Evolutionary conservation across 2,797 vertebrate species (phyloP).

Genomic region (Sphenodon punctatus): DNA sequence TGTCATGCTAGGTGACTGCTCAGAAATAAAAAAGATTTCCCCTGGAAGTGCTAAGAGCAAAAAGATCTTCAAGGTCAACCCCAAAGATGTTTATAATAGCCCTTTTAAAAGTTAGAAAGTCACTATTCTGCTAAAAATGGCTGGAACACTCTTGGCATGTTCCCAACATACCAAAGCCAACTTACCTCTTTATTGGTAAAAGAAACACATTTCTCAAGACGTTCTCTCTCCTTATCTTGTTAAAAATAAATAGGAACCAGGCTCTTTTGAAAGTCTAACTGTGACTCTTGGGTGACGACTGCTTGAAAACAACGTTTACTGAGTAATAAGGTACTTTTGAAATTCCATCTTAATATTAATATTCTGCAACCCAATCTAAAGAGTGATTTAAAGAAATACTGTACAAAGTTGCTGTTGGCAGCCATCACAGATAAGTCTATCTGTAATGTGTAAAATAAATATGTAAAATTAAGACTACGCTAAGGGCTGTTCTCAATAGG

Average conservation of each 20-base stretch:
- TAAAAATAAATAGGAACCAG: not conserved
- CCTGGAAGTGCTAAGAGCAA: constrained; percentile 7
- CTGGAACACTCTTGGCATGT: not conserved
- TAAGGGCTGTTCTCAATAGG: no score
- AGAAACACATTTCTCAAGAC: not conserved
- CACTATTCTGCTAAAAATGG: not conserved
- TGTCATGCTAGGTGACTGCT: constrained; percentile 33
- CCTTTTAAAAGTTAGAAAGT: not conserved
- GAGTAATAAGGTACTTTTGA: no score
- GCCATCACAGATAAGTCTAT: no score
- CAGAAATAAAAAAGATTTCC: constrained; percentile 21
- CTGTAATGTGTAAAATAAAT: no score
- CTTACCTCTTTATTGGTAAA: not conserved
- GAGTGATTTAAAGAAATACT: not conserved
- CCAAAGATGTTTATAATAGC: not conserved
- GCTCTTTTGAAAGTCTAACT: no score
- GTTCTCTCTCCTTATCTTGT: not conserved
- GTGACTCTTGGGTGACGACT: no score
- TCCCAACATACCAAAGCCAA: not conserved
- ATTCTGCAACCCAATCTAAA: not conserved
- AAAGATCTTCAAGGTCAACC: not conserved
- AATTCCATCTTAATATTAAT: not conserved
- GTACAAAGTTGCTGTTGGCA: not conserved
- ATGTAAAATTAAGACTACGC: no score
- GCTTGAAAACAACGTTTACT: no score